Evolutionary conservation across 2,113 vertebrate genomes (phyloP).

Genomic region (Suricata suricatta): DNA sequence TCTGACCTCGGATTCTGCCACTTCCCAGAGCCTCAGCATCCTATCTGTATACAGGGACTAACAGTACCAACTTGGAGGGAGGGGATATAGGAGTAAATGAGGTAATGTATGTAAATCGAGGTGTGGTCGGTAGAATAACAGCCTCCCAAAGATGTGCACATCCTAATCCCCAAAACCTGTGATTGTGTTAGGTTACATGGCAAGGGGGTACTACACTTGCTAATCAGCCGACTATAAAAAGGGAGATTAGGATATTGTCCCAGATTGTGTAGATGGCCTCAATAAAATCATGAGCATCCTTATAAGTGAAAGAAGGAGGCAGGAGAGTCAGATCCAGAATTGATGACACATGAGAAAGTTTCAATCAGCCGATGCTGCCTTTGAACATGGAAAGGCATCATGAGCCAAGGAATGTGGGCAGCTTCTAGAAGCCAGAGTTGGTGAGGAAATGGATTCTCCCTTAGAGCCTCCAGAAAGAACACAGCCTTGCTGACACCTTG

Average conservation of each 20-base stretch:
- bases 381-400: neutral
- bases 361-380: neutral
- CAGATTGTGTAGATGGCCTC: neutral
- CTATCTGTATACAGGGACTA: neutral
- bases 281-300: neutral
- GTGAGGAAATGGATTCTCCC: neutral
- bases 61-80: neutral
- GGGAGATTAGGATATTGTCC: neutral
- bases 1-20: neutral
- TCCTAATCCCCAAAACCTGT: neutral
- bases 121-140: neutral
- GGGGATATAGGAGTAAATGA: neutral
- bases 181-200: neutral
- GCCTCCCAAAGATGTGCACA: neutral
- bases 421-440: conserved; percentile 7
- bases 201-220: neutral
- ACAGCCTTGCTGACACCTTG: neutral
- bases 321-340: neutral
- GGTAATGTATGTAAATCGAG: neutral
- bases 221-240: conserved; percentile 1
- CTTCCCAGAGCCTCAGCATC: neutral
- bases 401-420: neutral
- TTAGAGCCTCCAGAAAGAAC: neutral
- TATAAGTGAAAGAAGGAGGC: neutral
- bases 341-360: neutral